Evolutionary conservation across 2,888 invertebrate species (phyloP).

Genomic region (Teleogryllus oceanicus): DNA sequence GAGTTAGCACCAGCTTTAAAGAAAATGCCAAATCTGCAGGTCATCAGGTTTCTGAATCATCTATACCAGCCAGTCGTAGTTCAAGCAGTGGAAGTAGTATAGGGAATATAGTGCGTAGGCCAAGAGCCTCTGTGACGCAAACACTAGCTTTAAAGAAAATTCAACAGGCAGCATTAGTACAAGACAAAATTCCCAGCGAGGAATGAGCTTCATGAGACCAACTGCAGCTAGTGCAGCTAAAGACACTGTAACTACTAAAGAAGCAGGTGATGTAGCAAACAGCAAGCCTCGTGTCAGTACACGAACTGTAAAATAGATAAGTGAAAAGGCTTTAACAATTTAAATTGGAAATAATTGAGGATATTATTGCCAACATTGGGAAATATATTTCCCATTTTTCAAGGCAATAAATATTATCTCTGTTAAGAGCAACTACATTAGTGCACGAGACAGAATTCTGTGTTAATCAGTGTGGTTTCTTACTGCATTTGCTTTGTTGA

Average conservation of each 20-base stretch:
- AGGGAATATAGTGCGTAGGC: constrained; percentile 42
- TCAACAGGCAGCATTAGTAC: constrained; percentile 42
- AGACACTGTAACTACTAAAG: constrained; percentile 44
- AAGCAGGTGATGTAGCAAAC: background rate
- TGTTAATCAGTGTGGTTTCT: background rate
- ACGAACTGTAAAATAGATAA: background rate
- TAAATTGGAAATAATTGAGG: background rate
- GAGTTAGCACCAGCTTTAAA: constrained; percentile 50
- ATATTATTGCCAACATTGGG: background rate
- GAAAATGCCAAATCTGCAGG: constrained; percentile 43
- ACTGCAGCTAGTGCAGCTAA: constrained; percentile 81
- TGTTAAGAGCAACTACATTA: no score
- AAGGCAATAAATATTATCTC: no score
- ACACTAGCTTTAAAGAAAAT: constrained; percentile 36
- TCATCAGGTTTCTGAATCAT: constrained; percentile 24
- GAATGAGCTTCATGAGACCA: constrained; percentile 79
- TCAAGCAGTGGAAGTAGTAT: constrained; percentile 51
- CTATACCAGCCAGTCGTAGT: constrained; percentile 53
- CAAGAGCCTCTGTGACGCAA: constrained; percentile 18
- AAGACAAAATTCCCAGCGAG: constrained; percentile 46
- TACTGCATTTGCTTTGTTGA: background rate
- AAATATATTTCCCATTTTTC: no score
- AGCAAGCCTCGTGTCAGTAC: background rate
- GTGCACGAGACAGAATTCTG: background rate
- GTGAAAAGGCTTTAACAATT: background rate